Conservation (phyloP, 2,113 vertebrate species). For the Pachycephala philippinensis region DNA sequence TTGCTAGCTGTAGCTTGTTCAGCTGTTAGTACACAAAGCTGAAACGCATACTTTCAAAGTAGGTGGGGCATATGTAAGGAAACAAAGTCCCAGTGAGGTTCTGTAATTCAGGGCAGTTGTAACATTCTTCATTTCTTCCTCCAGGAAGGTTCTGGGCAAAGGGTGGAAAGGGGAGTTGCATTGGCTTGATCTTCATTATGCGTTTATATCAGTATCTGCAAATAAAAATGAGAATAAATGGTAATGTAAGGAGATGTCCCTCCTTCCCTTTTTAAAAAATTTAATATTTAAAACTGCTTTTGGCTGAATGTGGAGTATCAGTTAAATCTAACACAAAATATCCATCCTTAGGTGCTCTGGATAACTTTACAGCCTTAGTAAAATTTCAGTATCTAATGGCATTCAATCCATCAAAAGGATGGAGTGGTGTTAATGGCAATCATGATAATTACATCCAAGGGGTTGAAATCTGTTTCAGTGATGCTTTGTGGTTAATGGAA, state of each 20-base stretch:
- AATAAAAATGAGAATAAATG: neutral
- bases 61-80: neutral
- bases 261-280: neutral
- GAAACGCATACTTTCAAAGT: neutral
- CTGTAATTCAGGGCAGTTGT: neutral
- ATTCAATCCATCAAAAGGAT: slow-evolving; percentile 33
- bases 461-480: slow-evolving; percentile 64
- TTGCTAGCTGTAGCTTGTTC: neutral
- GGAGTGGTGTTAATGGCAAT: slow-evolving; percentile 23
- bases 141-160: neutral
- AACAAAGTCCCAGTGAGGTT: neutral
- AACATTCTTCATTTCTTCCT: neutral
- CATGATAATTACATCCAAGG: slow-evolving; percentile 61
- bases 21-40: neutral
- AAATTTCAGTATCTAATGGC: slow-evolving; percentile 27
- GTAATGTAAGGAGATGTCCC: neutral
- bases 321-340: slow-evolving; percentile 47
- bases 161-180: neutral
- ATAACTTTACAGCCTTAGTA: slow-evolving; percentile 5
- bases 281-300: slow-evolving; percentile 1
- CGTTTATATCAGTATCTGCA: neutral
- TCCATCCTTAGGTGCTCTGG: neutral
- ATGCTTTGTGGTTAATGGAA: slow-evolving; percentile 58
- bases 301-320: slow-evolving; percentile 27
- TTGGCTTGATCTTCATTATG: neutral